Conservation (phyloP, 1,140 invertebrate species). For the Drosophila biarmipes region DNA sequence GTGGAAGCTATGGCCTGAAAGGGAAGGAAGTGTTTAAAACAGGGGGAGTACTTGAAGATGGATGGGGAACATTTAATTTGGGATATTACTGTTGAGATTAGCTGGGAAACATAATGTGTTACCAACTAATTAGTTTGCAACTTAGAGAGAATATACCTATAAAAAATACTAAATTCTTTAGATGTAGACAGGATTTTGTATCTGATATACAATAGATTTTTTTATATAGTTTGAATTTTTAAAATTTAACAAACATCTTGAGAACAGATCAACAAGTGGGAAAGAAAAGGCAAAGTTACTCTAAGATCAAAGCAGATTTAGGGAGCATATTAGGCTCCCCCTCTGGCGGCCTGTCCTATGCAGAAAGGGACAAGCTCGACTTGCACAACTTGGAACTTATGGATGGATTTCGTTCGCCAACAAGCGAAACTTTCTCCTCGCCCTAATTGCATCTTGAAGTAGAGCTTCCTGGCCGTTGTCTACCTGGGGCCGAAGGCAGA, state of each 20-base stretch:
- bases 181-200: no score
- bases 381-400: slow-evolving; percentile 15
- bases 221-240: no score
- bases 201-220: no score
- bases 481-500: slow-evolving; percentile 31
- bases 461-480: slow-evolving; percentile 34
- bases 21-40: slow-evolving; percentile 3
- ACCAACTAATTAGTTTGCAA: no score
- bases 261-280: not conserved
- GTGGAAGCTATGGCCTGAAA: slow-evolving; percentile 31
- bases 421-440: slow-evolving; percentile 61
- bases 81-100: not conserved
- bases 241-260: no score
- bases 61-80: slow-evolving; percentile 7
- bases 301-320: not conserved
- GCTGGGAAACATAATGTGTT: not conserved
- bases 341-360: not conserved
- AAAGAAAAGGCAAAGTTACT: not conserved
- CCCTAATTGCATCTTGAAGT: slow-evolving; percentile 73
- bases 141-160: no score
- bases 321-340: not conserved
- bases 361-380: not conserved
- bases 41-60: not conserved
- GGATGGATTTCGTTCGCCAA: slow-evolving; percentile 31
- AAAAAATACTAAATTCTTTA: no score